Evolutionary conservation across 2,797 vertebrate species (phyloP), one percentile per base, ranked within the genome.

Genomic region (Sphenodon punctatus): DNA sequence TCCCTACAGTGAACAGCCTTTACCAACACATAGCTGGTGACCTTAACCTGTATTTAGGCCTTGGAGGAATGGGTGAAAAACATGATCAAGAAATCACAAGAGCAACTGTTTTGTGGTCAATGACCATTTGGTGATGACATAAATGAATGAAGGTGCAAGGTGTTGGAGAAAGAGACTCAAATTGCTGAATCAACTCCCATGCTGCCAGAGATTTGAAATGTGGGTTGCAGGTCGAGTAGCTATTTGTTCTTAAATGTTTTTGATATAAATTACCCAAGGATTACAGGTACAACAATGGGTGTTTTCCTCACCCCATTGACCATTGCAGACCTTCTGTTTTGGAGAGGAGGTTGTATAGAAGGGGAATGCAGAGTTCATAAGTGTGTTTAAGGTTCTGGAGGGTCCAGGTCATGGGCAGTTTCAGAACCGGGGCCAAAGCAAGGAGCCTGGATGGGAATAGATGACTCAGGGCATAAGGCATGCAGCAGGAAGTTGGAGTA

Each of bases 61-160:
- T 76, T 82, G 82, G 78, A 85, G 88, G 36, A 78, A 32, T 43
- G 25, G 7, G 25, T 51, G 46, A 66, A 70, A 87, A 80, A 75
- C 75, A 60, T 58, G 79, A 58, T 41, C 60, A 67, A 8, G 7
- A 82, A 82, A 83, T 84, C 48, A 88, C 84, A 89, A 77, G 55
- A 55, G 75, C 69, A 59, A 2, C 27, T 65, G 10, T 30, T 64
- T 45, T 75, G 65, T 59, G 42, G 79, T 49, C 23, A 25, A n/a
- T n/a, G n/a, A n/a, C n/a, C n/a, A n/a, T 7, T 25, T 25, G 49
- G 23, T 25, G 46, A 23, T 38, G 25, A 46, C 49, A 38, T 42
- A 66, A 72, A 83, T 73, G 20, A 88, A 66, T 68, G 43, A 17
- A 34, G n/a, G n/a, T n/a, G n/a, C 20, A 60, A 38, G 48, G 78